phyloP scores from a whole-genome alignment of 2,113 vertebrate species.

The Seriola quinqueradiata region DNA sequence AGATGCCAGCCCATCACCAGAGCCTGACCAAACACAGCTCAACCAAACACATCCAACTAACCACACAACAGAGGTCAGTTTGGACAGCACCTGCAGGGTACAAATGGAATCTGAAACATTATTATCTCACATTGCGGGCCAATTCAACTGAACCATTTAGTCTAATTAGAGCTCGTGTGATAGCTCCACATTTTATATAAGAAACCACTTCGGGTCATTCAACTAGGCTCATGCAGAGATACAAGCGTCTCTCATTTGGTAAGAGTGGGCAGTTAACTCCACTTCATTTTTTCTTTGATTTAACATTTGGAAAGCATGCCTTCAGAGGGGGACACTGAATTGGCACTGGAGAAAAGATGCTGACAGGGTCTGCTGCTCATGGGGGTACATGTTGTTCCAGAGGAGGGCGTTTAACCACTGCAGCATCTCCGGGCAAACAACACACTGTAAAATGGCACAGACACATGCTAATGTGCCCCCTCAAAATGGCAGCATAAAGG shows the following conservation, averaged over 20 bases:
- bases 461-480: slow-evolving; percentile 10
- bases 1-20: slow-evolving; percentile 42
- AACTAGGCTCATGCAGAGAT: slow-evolving; percentile 13
- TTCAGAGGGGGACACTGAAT: slow-evolving; percentile 29
- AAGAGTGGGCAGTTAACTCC: slow-evolving; percentile 44
- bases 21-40: slow-evolving; percentile 26
- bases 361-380: slow-evolving; percentile 47
- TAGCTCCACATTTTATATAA: slow-evolving; percentile 12
- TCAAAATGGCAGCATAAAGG: neutral
- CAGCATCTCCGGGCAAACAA: slow-evolving; percentile 31
- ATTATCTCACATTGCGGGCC: slow-evolving; percentile 7
- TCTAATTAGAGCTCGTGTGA: slow-evolving; percentile 10
- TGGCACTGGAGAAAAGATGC: slow-evolving; percentile 44
- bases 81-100: slow-evolving; percentile 17
- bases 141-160: slow-evolving; percentile 7
- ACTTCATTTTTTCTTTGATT: slow-evolving; percentile 41
- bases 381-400: slow-evolving; percentile 50
- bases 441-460: slow-evolving; percentile 24
- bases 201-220: slow-evolving; percentile 20
- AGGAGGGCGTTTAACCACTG: slow-evolving; percentile 38
- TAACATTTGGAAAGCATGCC: slow-evolving; percentile 56
- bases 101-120: neutral
- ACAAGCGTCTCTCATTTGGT: slow-evolving; percentile 4
- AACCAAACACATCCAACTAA: slow-evolving; percentile 49
- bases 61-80: slow-evolving; percentile 60